These are phyloP conservation scores for Cerceris rybyensis DNA, from an alignment of 2,888 invertebrate genomes.

Conservation along the genomic window DNA sequence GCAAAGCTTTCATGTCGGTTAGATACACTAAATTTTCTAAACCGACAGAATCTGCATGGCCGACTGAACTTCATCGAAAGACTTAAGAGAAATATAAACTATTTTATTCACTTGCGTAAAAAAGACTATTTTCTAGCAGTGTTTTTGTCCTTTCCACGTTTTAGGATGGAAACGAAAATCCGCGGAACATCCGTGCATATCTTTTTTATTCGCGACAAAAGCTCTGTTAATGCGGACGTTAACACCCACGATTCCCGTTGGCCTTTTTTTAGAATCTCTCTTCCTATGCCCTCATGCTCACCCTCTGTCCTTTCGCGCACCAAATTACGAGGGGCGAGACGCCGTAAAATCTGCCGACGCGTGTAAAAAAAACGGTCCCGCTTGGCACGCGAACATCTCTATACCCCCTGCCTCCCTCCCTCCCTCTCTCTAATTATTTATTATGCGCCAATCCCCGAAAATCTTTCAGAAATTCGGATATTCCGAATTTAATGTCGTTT, in stretches of 20 bases:
- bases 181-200: constrained; percentile 47
- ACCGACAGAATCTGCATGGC: too few relatives aligned
- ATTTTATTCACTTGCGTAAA: too few relatives aligned
- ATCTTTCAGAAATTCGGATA: too few relatives aligned
- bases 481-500: too few relatives aligned
- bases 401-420: constrained; percentile 35
- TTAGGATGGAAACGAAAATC: constrained; percentile 35
- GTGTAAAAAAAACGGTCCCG: constrained; percentile 56
- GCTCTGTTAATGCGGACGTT: constrained; percentile 58
- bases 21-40: too few relatives aligned
- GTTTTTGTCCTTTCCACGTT: not conserved
- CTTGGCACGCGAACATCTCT: constrained; percentile 34
- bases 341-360: constrained; percentile 61
- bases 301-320: constrained; percentile 13
- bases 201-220: constrained; percentile 52
- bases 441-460: not conserved
- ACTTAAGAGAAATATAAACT: too few relatives aligned
- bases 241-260: constrained; percentile 52
- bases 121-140: not conserved
- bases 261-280: constrained; percentile 37
- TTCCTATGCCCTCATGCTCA: not conserved
- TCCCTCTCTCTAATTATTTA: constrained; percentile 29
- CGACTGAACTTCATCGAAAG: too few relatives aligned
- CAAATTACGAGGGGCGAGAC: constrained; percentile 63
- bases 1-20: too few relatives aligned